A percentile compares a stretch with the other conserved stretches of the same genome.
These are phyloP conservation scores for Zoanthus solanderi DNA, from an alignment of 92 coral and sea anemone genomes.

Conservation along the genomic window DNA sequence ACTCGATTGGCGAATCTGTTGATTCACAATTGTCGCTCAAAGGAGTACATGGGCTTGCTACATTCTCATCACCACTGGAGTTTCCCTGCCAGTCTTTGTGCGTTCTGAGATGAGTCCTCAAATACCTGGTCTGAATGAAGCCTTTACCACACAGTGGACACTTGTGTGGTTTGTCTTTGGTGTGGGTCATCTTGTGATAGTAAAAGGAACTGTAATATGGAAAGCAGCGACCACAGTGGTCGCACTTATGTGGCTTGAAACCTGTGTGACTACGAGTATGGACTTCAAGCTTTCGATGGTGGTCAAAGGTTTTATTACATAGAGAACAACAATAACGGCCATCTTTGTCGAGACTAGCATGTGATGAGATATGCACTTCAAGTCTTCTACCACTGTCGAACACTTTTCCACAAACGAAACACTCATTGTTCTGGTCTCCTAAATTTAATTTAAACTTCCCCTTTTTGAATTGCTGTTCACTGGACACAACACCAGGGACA, in stretches of 20 bases:
- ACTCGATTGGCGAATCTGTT: slow-evolving; percentile 21
- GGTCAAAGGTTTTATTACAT: slow-evolving; percentile 84
- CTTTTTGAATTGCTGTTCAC: slow-evolving; percentile 46
- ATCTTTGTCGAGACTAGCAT: slow-evolving; percentile 84
- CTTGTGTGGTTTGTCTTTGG: slow-evolving; percentile 90
- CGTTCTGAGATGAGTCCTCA: slow-evolving; percentile 82
- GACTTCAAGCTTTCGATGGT: slow-evolving; percentile 87
- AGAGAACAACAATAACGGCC: slow-evolving; percentile 89
- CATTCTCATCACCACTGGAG: slow-evolving; percentile 66
- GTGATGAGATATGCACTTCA: slow-evolving; percentile 87
- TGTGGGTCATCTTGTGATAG: slow-evolving; percentile 96
- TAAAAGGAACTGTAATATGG: slow-evolving; percentile 93
- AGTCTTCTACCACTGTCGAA: slow-evolving; percentile 82
- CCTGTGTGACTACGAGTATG: slow-evolving; percentile 95
- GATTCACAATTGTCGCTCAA: slow-evolving; percentile 48
- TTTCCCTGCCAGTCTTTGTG: slow-evolving; percentile 78
- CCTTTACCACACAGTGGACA: slow-evolving; percentile 92
- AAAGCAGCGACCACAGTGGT: slow-evolving; percentile 87
- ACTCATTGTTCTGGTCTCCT: slow-evolving; percentile 70
- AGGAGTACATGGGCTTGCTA: slow-evolving; percentile 55
- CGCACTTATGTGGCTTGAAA: slow-evolving; percentile 91
- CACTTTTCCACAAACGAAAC: slow-evolving; percentile 83
- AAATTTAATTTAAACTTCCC: slow-evolving; percentile 38
- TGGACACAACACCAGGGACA: slow-evolving; percentile 32
- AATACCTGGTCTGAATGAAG: slow-evolving; percentile 86